Percentiles rank a stretch among this genome's conserved stretches.
Evolutionary conservation across 2,888 invertebrate genomes (phyloP).

Genomic region (Escarpia spicata): DNA sequence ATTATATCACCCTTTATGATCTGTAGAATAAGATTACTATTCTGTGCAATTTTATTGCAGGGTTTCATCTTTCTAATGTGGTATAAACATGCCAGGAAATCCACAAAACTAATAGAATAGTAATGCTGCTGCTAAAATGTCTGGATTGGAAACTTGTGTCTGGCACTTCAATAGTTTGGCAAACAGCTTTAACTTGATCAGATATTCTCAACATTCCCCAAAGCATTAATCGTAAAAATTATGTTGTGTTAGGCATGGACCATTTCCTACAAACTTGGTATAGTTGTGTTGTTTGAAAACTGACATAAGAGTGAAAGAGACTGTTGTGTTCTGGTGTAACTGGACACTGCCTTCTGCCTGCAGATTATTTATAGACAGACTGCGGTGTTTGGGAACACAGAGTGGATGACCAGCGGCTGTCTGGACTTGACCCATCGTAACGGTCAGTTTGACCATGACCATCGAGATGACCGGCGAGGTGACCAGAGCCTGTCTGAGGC

Average conservation of each 20-base stretch:
- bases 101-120: background rate
- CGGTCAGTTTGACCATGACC: background rate
- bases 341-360: background rate
- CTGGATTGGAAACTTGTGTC: background rate
- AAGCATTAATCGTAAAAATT: background rate
- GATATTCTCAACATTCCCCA: background rate
- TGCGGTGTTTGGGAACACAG: background rate
- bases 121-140: no score
- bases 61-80: background rate
- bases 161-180: background rate
- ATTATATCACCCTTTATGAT: background rate
- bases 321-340: background rate
- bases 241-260: background rate
- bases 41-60: background rate
- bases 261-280: background rate
- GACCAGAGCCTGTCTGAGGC: background rate
- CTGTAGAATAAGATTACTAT: background rate
- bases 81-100: background rate
- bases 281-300: background rate
- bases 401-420: background rate
- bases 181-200: background rate
- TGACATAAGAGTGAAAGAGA: background rate
- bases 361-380: conserved; percentile 16
- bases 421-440: background rate
- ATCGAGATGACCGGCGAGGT: background rate